Evolutionary conservation across 2,797 vertebrate genomes (phyloP).

Genomic region (Alfaro cultratus): DNA sequence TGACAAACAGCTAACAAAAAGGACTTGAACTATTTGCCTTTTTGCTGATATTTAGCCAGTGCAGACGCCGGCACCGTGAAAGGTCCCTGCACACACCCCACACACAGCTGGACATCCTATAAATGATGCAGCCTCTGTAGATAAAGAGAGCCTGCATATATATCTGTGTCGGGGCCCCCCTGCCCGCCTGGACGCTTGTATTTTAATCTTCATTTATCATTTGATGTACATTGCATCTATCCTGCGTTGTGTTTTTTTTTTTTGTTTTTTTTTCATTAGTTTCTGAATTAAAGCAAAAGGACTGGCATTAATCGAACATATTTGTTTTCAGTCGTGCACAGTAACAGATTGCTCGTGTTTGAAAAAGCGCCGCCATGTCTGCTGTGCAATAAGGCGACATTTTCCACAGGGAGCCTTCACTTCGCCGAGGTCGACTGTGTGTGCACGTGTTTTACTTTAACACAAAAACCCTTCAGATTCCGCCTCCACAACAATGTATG

Average conservation of each 20-base stretch:
- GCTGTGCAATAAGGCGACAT: conserved; percentile 14
- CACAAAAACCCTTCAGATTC: conserved; percentile 45
- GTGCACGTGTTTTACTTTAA: conserved; percentile 31
- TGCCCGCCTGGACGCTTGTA: conserved; percentile 34
- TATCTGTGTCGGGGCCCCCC: conserved; percentile 27
- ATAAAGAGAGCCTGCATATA: conserved; percentile 59
- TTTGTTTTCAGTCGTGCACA: conserved; percentile 4
- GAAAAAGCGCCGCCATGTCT: not conserved
- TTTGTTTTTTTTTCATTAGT: conserved; percentile 27
- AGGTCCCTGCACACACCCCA: not conserved
- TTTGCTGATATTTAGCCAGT: conserved; percentile 1
- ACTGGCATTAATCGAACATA: conserved; percentile 2
- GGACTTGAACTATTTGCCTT: not conserved
- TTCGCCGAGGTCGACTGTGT: conserved; percentile 18
- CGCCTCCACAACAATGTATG: conserved; percentile 23
- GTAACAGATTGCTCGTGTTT: not conserved
- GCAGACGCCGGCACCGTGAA: not conserved
- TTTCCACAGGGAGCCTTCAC: conserved; percentile 18
- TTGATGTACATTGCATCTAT: conserved; percentile 12
- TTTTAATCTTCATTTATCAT: conserved; percentile 48
- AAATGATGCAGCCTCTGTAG: conserved; percentile 63
- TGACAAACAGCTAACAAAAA: not conserved
- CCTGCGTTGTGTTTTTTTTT: not conserved
- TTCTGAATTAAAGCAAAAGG: not conserved
- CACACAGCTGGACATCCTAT: conserved; percentile 54